Evolutionary conservation across 2,888 invertebrate genomes (phyloP), one percentile per base, ranked within the genome.

Genomic region (Apamea epomidion): DNA sequence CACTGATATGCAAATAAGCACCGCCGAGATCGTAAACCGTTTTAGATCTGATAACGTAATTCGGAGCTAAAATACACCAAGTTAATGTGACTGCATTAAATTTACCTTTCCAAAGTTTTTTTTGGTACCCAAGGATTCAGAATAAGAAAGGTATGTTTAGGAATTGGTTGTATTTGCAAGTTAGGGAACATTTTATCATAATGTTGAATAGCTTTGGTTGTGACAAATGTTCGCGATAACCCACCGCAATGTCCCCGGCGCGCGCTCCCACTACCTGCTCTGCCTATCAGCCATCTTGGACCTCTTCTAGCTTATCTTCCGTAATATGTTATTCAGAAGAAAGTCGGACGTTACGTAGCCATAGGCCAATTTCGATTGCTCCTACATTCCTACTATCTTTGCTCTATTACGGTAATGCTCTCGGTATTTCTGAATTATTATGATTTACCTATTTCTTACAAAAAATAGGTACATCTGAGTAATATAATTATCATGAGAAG

Each of bases 1-100:
- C 91, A 91, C 95, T 95, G 95, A 96, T 96, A 96, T 96, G 96
- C 95, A 96, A 96, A 96, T 96, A 92, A 91, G 93, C 94, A 92
- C 94, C 92, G 92, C 89, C 92, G 90, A 94, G 93, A 96, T 95
- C 95, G 95, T 96, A 96, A 96, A 96, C 94, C 94, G 94, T 95
- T 94, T 94, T 92, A 92, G 93, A 96, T 95, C 96, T 92, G 96
- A 96, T 95, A 95, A 93, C 91, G 91, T 93, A 94, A 95, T 95
- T 95, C 92, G 91, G 93, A 92, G 92, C 92, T 92, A 93, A 94
- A 93, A 91, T 93, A 93, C 90, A 93, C 89, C 88, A 88, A 91
- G 87, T 91, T 92, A 81, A 89, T 83, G 77, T 74, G 76, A 81
- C 74, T 81, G 80, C 87, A 87, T 90, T 90, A 90, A 91, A 85